Conservation (phyloP, 1,140 invertebrate genomes). For the Lepidurus couesii region DNA sequence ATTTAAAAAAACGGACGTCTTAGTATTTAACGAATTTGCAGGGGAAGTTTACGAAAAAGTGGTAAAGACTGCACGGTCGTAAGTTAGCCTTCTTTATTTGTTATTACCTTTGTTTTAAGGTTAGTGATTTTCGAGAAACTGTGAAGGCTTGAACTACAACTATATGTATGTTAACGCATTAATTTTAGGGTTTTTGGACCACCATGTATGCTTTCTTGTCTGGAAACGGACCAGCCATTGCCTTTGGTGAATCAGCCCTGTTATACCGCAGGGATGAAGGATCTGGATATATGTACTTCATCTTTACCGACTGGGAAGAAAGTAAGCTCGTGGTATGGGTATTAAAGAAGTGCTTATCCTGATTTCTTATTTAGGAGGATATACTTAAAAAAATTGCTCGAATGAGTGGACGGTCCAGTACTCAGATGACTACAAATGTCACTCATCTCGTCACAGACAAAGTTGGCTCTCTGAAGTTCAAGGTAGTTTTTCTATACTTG, state of each 20-base stretch:
- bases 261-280: conserved; percentile 72
- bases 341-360: conserved; percentile 24
- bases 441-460: conserved; percentile 77
- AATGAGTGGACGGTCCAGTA: conserved; percentile 75
- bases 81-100: conserved; percentile 44
- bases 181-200: conserved; percentile 68
- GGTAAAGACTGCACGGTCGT: conserved; percentile 58
- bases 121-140: too few species aligned
- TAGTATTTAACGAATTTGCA: conserved; percentile 65
- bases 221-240: conserved; percentile 62
- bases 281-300: conserved; percentile 64
- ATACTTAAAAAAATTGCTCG: conserved; percentile 63
- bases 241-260: conserved; percentile 68
- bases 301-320: conserved; percentile 57
- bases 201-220: conserved; percentile 66
- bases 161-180: conserved; percentile 38
- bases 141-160: too few species aligned
- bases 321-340: conserved; percentile 44
- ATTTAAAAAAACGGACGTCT: conserved; percentile 63
- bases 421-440: conserved; percentile 60
- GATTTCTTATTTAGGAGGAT: conserved; percentile 50
- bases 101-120: too few species aligned
- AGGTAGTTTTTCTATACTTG: conserved; percentile 48
- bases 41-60: conserved; percentile 62
- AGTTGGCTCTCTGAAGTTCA: conserved; percentile 65